Conservation (phyloP, 2,797 vertebrate genomes). For the Clarias laeviceps region DNA sequence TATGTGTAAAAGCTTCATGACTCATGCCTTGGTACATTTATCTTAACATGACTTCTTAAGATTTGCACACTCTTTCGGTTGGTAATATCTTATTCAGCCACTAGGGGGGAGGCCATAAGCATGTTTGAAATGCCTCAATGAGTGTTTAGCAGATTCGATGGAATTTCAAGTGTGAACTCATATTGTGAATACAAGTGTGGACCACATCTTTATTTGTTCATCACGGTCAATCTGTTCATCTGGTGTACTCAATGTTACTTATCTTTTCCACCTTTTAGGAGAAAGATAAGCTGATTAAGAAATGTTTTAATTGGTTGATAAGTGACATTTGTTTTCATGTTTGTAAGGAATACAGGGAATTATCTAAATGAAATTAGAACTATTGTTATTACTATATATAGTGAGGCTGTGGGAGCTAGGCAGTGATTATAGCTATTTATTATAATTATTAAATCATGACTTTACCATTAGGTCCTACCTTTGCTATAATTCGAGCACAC, state of each 20-base stretch:
- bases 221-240: slow-evolving; percentile 25
- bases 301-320: neutral
- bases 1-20: slow-evolving; percentile 8
- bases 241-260: slow-evolving; percentile 18
- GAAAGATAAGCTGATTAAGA: neutral
- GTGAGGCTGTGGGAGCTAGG: neutral
- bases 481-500: neutral
- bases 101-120: slow-evolving; percentile 77
- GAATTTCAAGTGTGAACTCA: slow-evolving; percentile 44
- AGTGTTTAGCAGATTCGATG: slow-evolving; percentile 43
- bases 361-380: neutral
- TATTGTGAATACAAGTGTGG: too few species aligned
- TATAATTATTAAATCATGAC: neutral
- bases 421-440: neutral
- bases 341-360: neutral
- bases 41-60: neutral
- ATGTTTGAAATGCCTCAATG: slow-evolving; percentile 38
- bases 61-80: neutral
- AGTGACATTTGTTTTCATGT: neutral
- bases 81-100: slow-evolving; percentile 66
- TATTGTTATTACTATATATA: neutral
- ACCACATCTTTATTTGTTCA: slow-evolving; percentile 40
- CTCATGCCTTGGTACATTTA: neutral
- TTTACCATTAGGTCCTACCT: neutral
- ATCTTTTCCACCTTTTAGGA: neutral